Evolutionary conservation across 2,888 invertebrate genomes (phyloP).

Genomic region (Clivina fossor): DNA sequence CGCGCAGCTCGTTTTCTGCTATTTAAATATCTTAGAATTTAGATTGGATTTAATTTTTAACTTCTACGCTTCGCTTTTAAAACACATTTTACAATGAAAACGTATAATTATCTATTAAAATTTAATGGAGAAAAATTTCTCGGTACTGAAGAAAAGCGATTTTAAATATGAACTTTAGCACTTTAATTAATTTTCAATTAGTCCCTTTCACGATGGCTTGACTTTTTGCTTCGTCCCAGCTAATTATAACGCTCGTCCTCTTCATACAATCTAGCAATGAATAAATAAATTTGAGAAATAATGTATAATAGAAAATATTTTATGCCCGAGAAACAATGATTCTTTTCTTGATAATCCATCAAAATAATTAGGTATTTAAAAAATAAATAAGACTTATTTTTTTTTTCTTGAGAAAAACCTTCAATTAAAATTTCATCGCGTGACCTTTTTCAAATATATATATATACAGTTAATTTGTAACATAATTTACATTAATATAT

Average conservation of each 20-base stretch:
- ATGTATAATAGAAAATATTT: not conserved
- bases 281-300: not conserved
- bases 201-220: slow-evolving; percentile 8
- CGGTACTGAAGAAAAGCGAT: not conserved
- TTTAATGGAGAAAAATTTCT: slow-evolving; percentile 18
- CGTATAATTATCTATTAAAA: slow-evolving; percentile 23
- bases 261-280: not conserved
- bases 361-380: no score
- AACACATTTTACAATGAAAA: slow-evolving; percentile 19
- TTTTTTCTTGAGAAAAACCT: no score
- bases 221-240: slow-evolving; percentile 8
- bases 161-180: slow-evolving; percentile 5
- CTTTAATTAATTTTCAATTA: slow-evolving; percentile 24
- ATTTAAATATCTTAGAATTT: slow-evolving; percentile 21
- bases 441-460: no score
- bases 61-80: slow-evolving; percentile 16
- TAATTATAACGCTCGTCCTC: slow-evolving; percentile 12
- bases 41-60: slow-evolving; percentile 30
- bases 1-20: not conserved
- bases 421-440: no score
- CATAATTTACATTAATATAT: no score
- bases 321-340: no score
- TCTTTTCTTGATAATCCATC: no score
- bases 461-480: no score
- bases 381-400: no score